Evolutionary conservation across 2,888 invertebrate genomes (phyloP).

Genomic region (Pseudanteris insignis): DNA sequence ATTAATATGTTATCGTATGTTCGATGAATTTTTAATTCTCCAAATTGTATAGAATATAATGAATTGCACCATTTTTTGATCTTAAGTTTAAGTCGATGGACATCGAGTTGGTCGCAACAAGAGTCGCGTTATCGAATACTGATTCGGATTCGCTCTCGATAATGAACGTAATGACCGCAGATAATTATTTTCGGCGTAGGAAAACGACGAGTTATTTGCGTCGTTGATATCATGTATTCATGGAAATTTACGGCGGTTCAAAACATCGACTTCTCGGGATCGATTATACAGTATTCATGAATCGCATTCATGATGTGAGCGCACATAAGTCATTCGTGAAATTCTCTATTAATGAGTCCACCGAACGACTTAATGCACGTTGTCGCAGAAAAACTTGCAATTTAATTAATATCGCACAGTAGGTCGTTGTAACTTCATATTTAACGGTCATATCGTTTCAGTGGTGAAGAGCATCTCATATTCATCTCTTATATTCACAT

Average conservation of each 20-base stretch:
- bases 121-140: too few species aligned
- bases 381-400: conserved; percentile 8
- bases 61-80: too few species aligned
- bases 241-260: conserved; percentile 35
- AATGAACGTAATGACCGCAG: conserved; percentile 8
- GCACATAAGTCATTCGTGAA: conserved; percentile 33
- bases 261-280: conserved; percentile 32
- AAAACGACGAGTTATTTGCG: conserved; percentile 33
- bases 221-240: conserved; percentile 31
- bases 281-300: conserved; percentile 38
- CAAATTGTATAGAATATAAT: too few species aligned
- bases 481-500: too few species aligned
- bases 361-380: conserved; percentile 13
- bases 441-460: too few species aligned
- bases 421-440: not conserved
- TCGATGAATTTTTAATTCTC: too few species aligned
- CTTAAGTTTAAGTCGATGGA: too few species aligned
- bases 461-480: too few species aligned
- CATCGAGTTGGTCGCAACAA: too few species aligned
- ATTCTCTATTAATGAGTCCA: conserved; percentile 30
- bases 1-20: too few species aligned
- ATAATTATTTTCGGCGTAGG: conserved; percentile 38
- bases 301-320: conserved; percentile 31
- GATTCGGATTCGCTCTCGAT: conserved; percentile 1
- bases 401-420: conserved; percentile 12